Conservation (phyloP, 2,888 invertebrate species). For the Lycia hirtaria region DNA sequence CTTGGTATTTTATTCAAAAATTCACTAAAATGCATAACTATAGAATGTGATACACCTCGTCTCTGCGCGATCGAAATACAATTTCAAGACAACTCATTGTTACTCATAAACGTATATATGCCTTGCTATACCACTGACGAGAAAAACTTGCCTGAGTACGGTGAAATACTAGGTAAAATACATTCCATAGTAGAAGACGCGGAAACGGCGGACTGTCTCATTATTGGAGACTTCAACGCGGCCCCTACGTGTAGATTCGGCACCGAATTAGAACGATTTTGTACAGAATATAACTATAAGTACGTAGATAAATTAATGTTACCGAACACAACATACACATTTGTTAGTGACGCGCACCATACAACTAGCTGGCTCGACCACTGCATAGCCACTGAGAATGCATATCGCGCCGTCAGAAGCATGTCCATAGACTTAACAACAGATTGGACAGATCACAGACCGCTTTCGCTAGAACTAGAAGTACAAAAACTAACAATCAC, state of each 20-base stretch:
- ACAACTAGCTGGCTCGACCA: not conserved
- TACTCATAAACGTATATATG: too few species aligned
- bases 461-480: not conserved
- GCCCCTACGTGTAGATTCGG: not conserved
- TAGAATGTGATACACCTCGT: too few species aligned
- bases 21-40: too few species aligned
- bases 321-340: not conserved
- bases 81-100: too few species aligned
- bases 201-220: not conserved
- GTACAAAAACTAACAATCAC: not conserved
- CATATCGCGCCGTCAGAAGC: not conserved
- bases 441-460: constrained; percentile 7
- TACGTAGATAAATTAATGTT: not conserved
- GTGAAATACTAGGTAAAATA: not conserved
- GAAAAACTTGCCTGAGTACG: not conserved
- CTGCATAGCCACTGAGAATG: constrained; percentile 8
- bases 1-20: too few species aligned
- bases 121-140: too few species aligned
- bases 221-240: not conserved
- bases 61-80: too few species aligned
- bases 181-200: constrained; percentile 1
- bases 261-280: not conserved
- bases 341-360: constrained; percentile 2
- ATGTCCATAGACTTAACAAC: constrained; percentile 2
- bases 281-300: not conserved